phyloP scores from a whole-genome alignment of 2,113 vertebrate species.

The Rhinolophus ferrumequinum region DNA sequence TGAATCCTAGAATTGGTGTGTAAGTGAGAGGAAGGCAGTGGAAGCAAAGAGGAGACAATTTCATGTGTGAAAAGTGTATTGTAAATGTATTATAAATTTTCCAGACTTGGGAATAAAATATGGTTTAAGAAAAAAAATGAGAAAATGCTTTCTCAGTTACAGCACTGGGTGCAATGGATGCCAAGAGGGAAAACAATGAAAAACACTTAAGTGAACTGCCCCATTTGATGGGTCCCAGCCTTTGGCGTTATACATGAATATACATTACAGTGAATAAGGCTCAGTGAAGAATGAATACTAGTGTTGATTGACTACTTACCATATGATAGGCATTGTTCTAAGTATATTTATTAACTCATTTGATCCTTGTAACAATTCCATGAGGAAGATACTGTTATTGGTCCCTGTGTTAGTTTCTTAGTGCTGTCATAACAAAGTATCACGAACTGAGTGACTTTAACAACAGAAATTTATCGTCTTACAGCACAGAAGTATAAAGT shows the following conservation, averaged over 20 bases:
- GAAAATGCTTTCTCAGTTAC: not conserved
- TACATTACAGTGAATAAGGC: not conserved
- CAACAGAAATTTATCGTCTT: not conserved
- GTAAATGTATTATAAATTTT: not conserved
- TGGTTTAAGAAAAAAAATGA: not conserved
- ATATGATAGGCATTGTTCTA: not conserved
- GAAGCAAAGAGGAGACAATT: not conserved
- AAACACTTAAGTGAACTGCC: not conserved
- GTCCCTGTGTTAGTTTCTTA: not conserved
- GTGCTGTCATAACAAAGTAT: not conserved
- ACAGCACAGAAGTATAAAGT: not conserved
- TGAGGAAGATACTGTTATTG: not conserved
- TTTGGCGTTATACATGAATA: not conserved
- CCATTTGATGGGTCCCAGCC: not conserved
- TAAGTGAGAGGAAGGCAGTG: not conserved
- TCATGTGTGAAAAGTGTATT: not conserved
- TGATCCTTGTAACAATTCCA: not conserved
- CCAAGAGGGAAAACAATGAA: not conserved
- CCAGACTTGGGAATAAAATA: not conserved
- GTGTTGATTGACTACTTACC: not conserved
- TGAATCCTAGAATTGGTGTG: not conserved
- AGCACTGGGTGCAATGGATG: not conserved
- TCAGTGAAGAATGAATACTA: not conserved
- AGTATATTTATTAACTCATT: not conserved
- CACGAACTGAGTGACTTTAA: not conserved